phyloP scores from a whole-genome alignment of 2,888 invertebrate species.

The Alloplasta piceator region DNA sequence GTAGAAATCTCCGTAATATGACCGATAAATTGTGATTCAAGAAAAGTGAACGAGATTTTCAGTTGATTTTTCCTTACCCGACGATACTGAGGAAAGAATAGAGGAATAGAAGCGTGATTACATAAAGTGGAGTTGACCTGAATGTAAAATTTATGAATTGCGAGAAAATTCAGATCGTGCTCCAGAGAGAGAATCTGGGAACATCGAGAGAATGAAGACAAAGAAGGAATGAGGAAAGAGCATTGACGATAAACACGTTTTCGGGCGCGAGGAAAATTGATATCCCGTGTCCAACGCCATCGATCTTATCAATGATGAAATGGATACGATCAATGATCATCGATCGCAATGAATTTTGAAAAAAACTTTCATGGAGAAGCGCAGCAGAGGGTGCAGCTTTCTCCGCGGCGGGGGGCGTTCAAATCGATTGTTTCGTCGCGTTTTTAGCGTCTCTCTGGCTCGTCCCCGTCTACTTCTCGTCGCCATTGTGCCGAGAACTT shows the following conservation, averaged over 20 bases:
- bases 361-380: no score
- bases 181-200: constrained; percentile 7
- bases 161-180: constrained; percentile 10
- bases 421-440: constrained; percentile 63
- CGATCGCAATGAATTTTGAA: no score
- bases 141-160: constrained; percentile 68
- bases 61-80: no score
- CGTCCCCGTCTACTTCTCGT: constrained; percentile 43
- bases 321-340: no score
- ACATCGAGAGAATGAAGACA: background rate
- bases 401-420: constrained; percentile 24
- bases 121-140: constrained; percentile 64
- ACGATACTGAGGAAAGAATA: background rate
- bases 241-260: constrained; percentile 14
- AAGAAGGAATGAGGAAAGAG: constrained; percentile 3
- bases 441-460: constrained; percentile 38
- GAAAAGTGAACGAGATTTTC: no score
- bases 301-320: no score
- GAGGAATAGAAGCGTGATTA: constrained; percentile 19
- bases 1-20: no score
- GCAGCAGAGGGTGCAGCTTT: no score
- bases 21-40: no score
- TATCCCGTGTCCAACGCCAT: no score
- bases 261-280: background rate
- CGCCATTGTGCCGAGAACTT: background rate